A percentile compares a stretch with the other conserved stretches of the same genome.
Evolutionary conservation across 2,888 invertebrate species (phyloP).

Genomic region (Galeopsomyia nigrocyanea): DNA sequence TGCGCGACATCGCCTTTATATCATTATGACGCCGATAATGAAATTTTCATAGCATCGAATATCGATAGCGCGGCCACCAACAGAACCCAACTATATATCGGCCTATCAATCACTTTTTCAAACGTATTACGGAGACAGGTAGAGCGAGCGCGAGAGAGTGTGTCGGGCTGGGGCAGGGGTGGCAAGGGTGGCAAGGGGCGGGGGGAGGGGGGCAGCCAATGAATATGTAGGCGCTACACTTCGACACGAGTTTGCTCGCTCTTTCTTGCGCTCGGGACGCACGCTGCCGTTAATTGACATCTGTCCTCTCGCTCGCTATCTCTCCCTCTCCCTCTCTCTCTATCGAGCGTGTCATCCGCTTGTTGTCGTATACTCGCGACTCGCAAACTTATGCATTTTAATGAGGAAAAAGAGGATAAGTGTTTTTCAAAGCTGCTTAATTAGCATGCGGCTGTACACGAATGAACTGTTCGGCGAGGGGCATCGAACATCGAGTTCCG

Average conservation of each 20-base stretch:
- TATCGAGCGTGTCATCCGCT: not conserved
- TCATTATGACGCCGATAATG: conserved; percentile 63
- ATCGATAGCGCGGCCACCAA: conserved; percentile 55
- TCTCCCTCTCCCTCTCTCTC: not conserved
- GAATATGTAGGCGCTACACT: conserved; percentile 23
- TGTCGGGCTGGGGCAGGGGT: not conserved
- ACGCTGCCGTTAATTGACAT: conserved; percentile 57
- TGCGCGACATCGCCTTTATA: conserved; percentile 56
- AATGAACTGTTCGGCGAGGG: not conserved
- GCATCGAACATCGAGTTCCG: conserved; percentile 28
- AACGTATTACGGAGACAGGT: not conserved
- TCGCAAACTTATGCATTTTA: conserved; percentile 38
- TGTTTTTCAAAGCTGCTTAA: conserved; percentile 23
- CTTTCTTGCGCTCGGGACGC: conserved; percentile 35
- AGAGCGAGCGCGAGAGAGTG: conserved; percentile 6
- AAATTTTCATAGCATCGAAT: conserved; percentile 64
- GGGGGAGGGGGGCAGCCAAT: conserved; percentile 14
- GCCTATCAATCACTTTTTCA: conserved; percentile 58
- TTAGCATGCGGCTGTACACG: conserved; percentile 37
- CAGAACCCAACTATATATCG: conserved; percentile 51
- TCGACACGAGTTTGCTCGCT: conserved; percentile 4
- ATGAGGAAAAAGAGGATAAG: conserved; percentile 11
- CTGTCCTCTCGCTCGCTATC: conserved; percentile 50
- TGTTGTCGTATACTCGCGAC: conserved; percentile 22
- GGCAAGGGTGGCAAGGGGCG: not conserved